phyloP scores from a whole-genome alignment of 2,113 vertebrate genomes.

The Alces alces region DNA sequence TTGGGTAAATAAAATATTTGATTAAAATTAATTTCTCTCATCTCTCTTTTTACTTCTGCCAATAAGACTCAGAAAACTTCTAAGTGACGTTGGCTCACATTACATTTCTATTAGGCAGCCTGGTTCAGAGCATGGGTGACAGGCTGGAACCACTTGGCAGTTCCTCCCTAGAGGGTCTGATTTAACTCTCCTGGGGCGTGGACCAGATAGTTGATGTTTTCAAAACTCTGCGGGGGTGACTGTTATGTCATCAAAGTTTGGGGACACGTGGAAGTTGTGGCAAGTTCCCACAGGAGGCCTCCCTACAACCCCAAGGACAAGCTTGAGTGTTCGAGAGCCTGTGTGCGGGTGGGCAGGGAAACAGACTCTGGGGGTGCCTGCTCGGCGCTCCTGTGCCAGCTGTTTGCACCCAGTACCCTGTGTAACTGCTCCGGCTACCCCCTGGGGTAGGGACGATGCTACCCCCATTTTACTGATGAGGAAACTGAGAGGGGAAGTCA shows the following conservation, averaged over 20 bases:
- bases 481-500: not conserved
- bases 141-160: fast-evolving
- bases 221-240: no score
- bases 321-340: fast-evolving
- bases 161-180: not conserved
- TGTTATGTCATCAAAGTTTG: not conserved
- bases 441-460: no score
- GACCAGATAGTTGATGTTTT: not conserved
- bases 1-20: not conserved
- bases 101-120: not conserved
- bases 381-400: not conserved
- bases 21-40: not conserved
- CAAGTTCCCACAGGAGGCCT: not conserved
- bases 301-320: not conserved
- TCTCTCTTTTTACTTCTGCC: not conserved
- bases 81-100: fast-evolving
- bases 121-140: fast-evolving
- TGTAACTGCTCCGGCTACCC: not conserved
- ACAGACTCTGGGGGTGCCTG: not conserved
- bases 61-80: no score
- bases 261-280: not conserved
- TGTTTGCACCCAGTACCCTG: not conserved
- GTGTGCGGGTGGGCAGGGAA: fast-evolving
- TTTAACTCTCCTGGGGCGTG: fast-evolving
- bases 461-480: not conserved